Percentiles rank a stretch among this genome's conserved stretches.
phyloP scores from a whole-genome alignment of 37 sponge, comb jelly and placozoan species.

The Aplysina aerophoba region DNA sequence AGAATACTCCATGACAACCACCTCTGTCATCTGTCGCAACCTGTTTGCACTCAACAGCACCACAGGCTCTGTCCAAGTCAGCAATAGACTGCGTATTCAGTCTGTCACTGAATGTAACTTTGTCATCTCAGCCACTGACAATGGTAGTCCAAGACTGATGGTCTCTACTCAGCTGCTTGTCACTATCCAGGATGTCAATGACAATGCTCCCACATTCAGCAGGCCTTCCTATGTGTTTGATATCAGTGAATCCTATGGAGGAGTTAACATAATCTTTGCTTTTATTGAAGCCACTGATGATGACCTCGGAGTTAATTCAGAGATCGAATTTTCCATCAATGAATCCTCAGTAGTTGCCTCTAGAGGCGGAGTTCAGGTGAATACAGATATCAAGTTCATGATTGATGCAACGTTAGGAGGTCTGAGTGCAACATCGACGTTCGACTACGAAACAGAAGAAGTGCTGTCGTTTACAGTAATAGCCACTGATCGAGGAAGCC shows the following conservation, averaged over 20 bases:
- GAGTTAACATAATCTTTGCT: background rate
- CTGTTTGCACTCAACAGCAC: background rate
- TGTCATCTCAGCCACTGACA: background rate
- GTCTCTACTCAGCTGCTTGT: background rate
- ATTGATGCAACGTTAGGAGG: conserved; percentile 6
- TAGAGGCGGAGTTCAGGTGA: background rate
- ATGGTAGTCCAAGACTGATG: background rate
- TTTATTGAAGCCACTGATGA: conserved; percentile 6
- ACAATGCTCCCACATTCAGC: background rate
- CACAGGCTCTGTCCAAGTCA: background rate
- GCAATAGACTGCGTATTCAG: background rate
- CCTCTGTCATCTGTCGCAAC: background rate
- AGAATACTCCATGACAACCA: background rate
- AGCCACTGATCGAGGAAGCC: conserved; percentile 16
- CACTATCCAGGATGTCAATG: conserved; percentile 2
- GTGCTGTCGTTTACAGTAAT: background rate
- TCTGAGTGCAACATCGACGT: background rate
- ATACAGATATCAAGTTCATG: background rate
- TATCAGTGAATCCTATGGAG: background rate
- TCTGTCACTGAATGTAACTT: background rate
- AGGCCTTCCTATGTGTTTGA: background rate
- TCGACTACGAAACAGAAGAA: conserved; percentile 32
- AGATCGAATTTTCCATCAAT: background rate
- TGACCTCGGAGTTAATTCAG: background rate
- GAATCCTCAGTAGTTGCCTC: background rate